Percentiles rank a stretch among this genome's conserved stretches.
Conservation (phyloP, 92 coral and sea anemone species). For the Phenganax stokvisi region DNA sequence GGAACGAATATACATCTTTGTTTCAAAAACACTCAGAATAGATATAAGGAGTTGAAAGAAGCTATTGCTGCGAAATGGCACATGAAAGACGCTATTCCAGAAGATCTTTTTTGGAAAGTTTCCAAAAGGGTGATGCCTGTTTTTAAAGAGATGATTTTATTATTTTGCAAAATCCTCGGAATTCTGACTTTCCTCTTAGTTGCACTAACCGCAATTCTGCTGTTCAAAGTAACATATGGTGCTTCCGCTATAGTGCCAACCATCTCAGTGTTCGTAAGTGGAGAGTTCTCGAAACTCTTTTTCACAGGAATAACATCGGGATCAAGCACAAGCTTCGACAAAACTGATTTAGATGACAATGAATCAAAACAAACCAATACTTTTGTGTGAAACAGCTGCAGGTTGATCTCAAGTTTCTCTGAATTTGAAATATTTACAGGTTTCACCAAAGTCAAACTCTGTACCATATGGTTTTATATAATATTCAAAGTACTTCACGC, state of each 20-base stretch:
- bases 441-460: no score
- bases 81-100: constrained; percentile 22
- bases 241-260: constrained; percentile 37
- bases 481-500: no score
- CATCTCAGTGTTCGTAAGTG: constrained; percentile 48
- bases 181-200: constrained; percentile 37
- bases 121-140: constrained; percentile 27
- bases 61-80: constrained; percentile 41
- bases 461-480: no score
- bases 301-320: constrained; percentile 36
- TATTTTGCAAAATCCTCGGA: constrained; percentile 37
- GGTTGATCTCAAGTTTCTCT: no score
- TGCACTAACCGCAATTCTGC: constrained; percentile 41
- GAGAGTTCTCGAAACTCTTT: constrained; percentile 46
- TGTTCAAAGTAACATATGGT: constrained; percentile 36
- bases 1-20: constrained; percentile 38
- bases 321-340: constrained; percentile 34
- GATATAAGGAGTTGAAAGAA: constrained; percentile 42
- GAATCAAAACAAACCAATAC: not conserved
- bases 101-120: constrained; percentile 20
- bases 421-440: no score
- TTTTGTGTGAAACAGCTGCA: no score
- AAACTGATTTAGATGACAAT: not conserved
- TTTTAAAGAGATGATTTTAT: constrained; percentile 26
- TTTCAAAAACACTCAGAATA: constrained; percentile 38